These are phyloP conservation scores for Decapterus maruadsi DNA, from an alignment of 2,797 vertebrate species.

Conservation along the genomic window DNA sequence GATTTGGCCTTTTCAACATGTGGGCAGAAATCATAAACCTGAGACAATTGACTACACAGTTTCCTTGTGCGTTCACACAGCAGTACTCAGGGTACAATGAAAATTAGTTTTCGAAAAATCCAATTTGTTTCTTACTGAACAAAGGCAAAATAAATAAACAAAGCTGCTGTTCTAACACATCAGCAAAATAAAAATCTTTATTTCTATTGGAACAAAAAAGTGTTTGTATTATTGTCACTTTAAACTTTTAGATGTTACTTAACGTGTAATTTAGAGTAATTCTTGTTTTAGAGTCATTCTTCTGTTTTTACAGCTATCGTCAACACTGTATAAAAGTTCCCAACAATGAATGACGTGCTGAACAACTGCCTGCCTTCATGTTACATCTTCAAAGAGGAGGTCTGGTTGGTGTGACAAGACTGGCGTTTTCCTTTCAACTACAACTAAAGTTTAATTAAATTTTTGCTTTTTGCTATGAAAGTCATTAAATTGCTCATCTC, in stretches of 20 bases:
- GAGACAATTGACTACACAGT: not conserved
- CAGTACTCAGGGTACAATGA: not conserved
- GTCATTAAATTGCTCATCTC: not conserved
- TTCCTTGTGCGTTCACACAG: not conserved
- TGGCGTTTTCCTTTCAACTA: not conserved
- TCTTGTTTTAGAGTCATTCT: no score
- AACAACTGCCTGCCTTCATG: not conserved
- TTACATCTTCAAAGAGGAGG: slow-evolving; percentile 1
- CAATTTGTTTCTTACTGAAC: not conserved
- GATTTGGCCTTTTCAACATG: not conserved
- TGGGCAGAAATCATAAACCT: not conserved
- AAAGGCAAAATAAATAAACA: not conserved
- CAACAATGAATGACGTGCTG: no score
- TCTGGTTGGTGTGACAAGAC: not conserved
- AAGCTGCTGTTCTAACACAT: not conserved
- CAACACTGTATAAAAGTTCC: not conserved
- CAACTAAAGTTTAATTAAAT: slow-evolving; percentile 11
- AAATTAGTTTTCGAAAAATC: not conserved
- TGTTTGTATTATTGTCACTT: not conserved
- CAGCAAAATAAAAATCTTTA: not conserved
- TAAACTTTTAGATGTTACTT: not conserved
- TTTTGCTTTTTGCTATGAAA: slow-evolving; percentile 2
- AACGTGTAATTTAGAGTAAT: not conserved
- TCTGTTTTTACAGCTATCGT: not conserved
- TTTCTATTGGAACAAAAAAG: not conserved